Base-by-base conservation (phyloP, 2,113 vertebrate genomes). In the Bambusicola thoracicus region DNA sequence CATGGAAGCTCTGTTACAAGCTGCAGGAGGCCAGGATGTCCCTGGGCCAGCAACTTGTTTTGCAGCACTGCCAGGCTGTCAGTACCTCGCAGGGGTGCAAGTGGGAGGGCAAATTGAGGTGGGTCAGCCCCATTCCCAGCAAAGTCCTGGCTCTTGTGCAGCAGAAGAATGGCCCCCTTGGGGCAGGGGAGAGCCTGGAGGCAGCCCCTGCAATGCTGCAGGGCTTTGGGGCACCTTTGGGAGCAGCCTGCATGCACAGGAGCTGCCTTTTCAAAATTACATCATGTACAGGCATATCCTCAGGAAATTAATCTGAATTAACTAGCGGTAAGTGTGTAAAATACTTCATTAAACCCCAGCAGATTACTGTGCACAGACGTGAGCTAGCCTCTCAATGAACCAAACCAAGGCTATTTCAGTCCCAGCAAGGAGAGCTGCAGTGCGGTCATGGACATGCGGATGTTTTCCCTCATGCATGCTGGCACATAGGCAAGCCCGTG, bases 281-380 rank as follows among this genome's bases (percentile, higher is more conserved):
- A 70, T 83, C 5, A 10, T 4, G 6, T 32, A 36, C 4, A 43
- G 24, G 38, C 41, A 43, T 7, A 6, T 59, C 32, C 61, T 70
- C 55, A 74, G 81, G 79, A 92, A 87, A 82, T 51, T 34, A 73
- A 76, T 81, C 46, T 1, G 2, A 32, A 36, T 69, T 77, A 89
- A 82, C 38, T 61, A 56, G 36, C 55, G 67, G 17, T 27, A 34
- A 85, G 49, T 17, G 65, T 70, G 73, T 81, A 61, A 94, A 93
- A 63, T 29, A 80, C 81, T 46, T 92, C 56, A 40, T 94, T 80
- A 91, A 91, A 72, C 24, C 29, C 10, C 63, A 85, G 75, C 38
- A 77, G 30, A 34, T 49, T 38, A 32, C 0, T 0, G 56, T 8
- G 14, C 41, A 16, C 55, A 56, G 73, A 70, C 32, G 18, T 53